A percentile compares a stretch with the other conserved stretches of the same genome.
Evolutionary conservation across 2,797 vertebrate species (phyloP).

Genomic region (Brachyalestes nurse): DNA sequence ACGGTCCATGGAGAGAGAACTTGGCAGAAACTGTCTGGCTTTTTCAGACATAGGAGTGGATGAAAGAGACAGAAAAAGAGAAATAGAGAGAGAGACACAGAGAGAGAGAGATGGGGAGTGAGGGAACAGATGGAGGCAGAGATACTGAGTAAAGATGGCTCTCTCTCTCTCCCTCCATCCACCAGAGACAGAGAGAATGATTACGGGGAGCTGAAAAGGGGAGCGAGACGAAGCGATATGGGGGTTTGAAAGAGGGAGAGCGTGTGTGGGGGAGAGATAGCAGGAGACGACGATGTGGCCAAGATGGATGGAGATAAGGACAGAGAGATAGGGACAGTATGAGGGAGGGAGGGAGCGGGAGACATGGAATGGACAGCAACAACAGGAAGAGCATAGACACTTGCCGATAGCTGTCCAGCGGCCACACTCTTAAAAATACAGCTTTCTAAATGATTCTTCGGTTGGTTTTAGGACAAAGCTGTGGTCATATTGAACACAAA

Average conservation of each 20-base stretch:
- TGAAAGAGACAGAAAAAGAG: constrained; percentile 22
- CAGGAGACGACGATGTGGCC: constrained; percentile 47
- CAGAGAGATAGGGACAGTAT: constrained; percentile 11
- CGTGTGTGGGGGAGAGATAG: constrained; percentile 58
- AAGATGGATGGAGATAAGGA: constrained; percentile 55
- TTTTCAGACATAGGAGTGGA: constrained; percentile 29
- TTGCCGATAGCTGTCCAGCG: neutral
- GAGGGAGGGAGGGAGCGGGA: constrained; percentile 16
- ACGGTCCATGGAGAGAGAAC: constrained; percentile 25
- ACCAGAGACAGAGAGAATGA: constrained; percentile 51
- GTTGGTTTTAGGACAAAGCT: neutral
- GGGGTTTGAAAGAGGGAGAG: constrained; percentile 53
- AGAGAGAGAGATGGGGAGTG: constrained; percentile 31
- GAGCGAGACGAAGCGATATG: constrained; percentile 51
- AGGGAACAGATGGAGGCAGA: constrained; percentile 48
- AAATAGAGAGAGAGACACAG: constrained; percentile 2
- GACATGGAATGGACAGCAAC: constrained; percentile 47
- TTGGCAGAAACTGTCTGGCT: constrained; percentile 50
- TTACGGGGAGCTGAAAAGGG: constrained; percentile 53
- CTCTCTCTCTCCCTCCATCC: constrained; percentile 35
- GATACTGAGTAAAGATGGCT: constrained; percentile 48
- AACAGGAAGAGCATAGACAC: constrained; percentile 15
- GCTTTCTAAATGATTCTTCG: neutral
- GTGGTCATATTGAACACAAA: neutral
- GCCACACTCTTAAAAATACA: neutral